Evolutionary conservation across 2,888 invertebrate genomes (phyloP).

Genomic region (Tortricodes alternella): DNA sequence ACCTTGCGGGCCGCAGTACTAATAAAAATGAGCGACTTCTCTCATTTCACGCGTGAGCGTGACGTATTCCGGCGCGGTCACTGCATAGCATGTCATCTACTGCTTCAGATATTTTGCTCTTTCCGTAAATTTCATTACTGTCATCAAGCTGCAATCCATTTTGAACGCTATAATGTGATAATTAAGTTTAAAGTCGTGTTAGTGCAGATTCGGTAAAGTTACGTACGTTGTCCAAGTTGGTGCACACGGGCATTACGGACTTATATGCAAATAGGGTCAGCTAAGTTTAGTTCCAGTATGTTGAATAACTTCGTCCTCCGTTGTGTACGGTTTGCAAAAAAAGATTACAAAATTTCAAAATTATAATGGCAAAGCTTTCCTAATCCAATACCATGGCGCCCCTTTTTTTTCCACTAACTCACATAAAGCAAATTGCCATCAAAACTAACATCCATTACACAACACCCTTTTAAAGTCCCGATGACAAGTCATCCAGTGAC

Average conservation of each 20-base stretch:
- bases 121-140: too few species aligned
- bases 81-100: too few species aligned
- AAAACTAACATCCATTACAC: not conserved
- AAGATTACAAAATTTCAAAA: not conserved
- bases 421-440: not conserved
- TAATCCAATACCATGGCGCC: too few species aligned
- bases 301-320: not conserved
- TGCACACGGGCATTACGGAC: constrained; percentile 2
- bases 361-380: too few species aligned
- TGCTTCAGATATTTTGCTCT: too few species aligned
- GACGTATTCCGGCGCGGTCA: too few species aligned
- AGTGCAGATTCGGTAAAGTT: not conserved
- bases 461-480: not conserved
- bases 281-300: not conserved
- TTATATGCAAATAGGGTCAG: constrained; percentile 2
- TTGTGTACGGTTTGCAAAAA: not conserved
- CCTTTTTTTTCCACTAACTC: not conserved
- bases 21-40: too few species aligned
- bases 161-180: not conserved
- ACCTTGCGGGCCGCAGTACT: too few species aligned
- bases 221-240: not conserved
- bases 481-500: not conserved
- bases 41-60: too few species aligned
- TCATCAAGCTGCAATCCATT: not conserved
- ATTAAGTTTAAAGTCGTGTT: not conserved